Conservation (phyloP, 2,113 vertebrate species). For the Xenopus laevis region DNA sequence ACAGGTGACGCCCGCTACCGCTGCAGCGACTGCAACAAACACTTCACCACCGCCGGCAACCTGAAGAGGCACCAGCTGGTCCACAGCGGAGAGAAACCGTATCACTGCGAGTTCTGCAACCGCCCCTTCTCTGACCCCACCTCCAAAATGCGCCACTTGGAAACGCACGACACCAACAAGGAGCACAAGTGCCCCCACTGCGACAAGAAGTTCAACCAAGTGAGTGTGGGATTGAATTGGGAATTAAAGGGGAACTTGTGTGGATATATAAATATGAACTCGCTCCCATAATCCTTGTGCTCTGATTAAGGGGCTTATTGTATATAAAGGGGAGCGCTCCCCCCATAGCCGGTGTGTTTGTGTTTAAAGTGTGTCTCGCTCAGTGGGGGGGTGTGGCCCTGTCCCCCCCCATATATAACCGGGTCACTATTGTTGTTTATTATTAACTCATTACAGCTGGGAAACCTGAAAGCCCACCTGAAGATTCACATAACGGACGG, state of each 20-base stretch:
- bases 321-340: no score
- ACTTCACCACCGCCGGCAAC: constrained; percentile 95
- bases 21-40: constrained; percentile 88
- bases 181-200: constrained; percentile 95
- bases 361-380: no score
- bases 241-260: not conserved
- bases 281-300: no score
- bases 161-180: constrained; percentile 92
- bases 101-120: constrained; percentile 90
- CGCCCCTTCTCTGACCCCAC: constrained; percentile 95
- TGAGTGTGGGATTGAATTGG: constrained; percentile 47
- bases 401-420: no score
- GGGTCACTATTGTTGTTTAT: no score
- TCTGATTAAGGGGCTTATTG: no score
- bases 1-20: constrained; percentile 88
- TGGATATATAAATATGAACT: no score
- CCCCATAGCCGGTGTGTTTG: no score
- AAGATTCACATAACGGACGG: constrained; percentile 92
- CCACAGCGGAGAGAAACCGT: constrained; percentile 94
- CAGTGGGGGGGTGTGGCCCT: no score
- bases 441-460: constrained; percentile 64
- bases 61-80: constrained; percentile 95
- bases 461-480: constrained; percentile 92
- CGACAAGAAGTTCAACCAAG: constrained; percentile 97
- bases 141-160: constrained; percentile 95